Base-by-base conservation (phyloP, 1,140 invertebrate species). In the Tenebrio molitor region DNA sequence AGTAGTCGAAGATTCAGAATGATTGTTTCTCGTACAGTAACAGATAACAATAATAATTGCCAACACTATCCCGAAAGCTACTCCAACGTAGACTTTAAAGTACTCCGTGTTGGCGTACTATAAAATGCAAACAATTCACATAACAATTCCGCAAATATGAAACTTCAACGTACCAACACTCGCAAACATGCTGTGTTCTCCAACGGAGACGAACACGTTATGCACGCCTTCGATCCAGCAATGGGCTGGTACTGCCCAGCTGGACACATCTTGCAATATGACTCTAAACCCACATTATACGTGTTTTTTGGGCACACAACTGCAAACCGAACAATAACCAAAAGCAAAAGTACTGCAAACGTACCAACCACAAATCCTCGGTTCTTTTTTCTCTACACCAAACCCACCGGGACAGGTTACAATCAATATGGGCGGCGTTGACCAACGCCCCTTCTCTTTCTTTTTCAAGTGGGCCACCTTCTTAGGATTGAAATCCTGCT, bases 231-330 rank as follows among this genome's bases (percentile, higher is more conserved):
- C 4, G 80, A 81, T 1, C 80, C 81, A 6, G 69, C 25, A 10
- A 71, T 62, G 0, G 80, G 79, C 69, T 83, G 81, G 72, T 80
- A 83, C 29, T 81, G 75, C 5, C 72, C 76, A 34, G 39, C 44
- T 8, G 81, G 81, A 69, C 81, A 83, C 8, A 58, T 67, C 5
- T 69, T 74, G 53, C 81, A 83, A 65, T 67, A 76, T n/a, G 79
- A 71, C 29, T 75, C 74, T 15, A 75, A 70, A 10, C 78, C 78
- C 10, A 12, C 42, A 63, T 76, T 82, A 36, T 72, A 83, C 0
- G 77, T 82, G 50, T 83, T 77, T 34, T 65, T 72, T 0, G 77
- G 77, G 74, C 81, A 83, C 14, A 78, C 75, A 46, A 78, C 78
- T 81, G 58, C n/a, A 39, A 76, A 71, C 25, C 5, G 21, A 8